phyloP scores from a whole-genome alignment of 2,888 invertebrate genomes.

The Danaus chrysippus region DNA sequence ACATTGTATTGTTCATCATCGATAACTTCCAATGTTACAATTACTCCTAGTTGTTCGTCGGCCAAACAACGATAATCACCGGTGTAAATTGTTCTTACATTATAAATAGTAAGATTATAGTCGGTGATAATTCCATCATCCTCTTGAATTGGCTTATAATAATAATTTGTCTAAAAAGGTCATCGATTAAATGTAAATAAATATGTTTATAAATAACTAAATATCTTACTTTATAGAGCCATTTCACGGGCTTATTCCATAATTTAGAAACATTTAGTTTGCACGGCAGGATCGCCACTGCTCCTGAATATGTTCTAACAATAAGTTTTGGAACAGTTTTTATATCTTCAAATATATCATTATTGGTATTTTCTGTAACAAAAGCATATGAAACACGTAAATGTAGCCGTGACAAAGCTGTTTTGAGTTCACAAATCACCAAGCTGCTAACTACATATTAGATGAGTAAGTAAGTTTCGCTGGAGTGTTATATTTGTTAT shows the following conservation, averaged over 20 bases:
- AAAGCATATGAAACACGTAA: no score
- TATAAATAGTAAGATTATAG: slow-evolving; percentile 72
- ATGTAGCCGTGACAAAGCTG: no score
- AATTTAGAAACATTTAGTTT: neutral
- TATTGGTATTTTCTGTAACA: no score
- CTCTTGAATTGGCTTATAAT: slow-evolving; percentile 36
- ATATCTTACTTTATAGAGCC: neutral
- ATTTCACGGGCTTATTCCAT: neutral
- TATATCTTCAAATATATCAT: no score
- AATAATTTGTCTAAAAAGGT: slow-evolving; percentile 15
- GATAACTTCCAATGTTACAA: slow-evolving; percentile 75
- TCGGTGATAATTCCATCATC: slow-evolving; percentile 49
- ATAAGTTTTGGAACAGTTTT: neutral
- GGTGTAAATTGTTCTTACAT: slow-evolving; percentile 63
- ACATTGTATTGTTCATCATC: slow-evolving; percentile 54
- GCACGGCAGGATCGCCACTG: slow-evolving; percentile 9
- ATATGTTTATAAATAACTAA: slow-evolving; percentile 14
- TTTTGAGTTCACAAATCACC: no score
- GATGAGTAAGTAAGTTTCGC: no score
- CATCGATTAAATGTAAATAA: neutral
- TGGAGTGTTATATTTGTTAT: no score
- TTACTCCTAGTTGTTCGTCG: slow-evolving; percentile 46
- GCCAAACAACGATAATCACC: slow-evolving; percentile 79
- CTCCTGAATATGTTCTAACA: slow-evolving; percentile 10
- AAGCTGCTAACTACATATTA: no score